Evolutionary conservation across 2,888 invertebrate species (phyloP).

Genomic region (Troides aeacus): DNA sequence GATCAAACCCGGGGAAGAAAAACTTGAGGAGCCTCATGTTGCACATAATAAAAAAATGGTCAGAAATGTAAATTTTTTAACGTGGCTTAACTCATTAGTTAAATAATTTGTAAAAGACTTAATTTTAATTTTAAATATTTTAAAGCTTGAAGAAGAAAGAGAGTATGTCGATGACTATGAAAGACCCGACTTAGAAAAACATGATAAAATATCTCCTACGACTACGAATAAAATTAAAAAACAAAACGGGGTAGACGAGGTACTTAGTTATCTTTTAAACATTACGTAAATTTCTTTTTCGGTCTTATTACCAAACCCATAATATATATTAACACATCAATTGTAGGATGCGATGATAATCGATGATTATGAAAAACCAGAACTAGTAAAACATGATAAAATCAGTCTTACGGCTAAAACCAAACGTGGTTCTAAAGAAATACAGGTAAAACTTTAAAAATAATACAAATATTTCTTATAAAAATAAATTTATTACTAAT

Average conservation of each 20-base stretch:
- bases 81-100: background rate
- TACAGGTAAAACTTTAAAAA: constrained; percentile 52
- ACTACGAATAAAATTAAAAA: constrained; percentile 72
- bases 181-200: constrained; percentile 85
- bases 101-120: background rate
- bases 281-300: background rate
- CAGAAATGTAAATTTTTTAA: constrained; percentile 59
- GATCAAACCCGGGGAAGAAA: constrained; percentile 60
- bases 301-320: constrained; percentile 1
- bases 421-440: constrained; percentile 64
- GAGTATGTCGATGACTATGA: constrained; percentile 86
- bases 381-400: constrained; percentile 84
- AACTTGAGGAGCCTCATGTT: constrained; percentile 62
- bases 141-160: constrained; percentile 82
- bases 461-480: background rate
- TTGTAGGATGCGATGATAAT: constrained; percentile 73
- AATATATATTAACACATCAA: constrained; percentile 13
- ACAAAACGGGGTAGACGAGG: constrained; percentile 71
- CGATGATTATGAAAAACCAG: constrained; percentile 87
- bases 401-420: constrained; percentile 66
- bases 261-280: constrained; percentile 37
- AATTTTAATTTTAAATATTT: constrained; percentile 34
- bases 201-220: constrained; percentile 79
- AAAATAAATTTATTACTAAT: background rate
- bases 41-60: constrained; percentile 62